These are phyloP conservation scores for Drosophila neotestacea DNA, from an alignment of 2,888 invertebrate species.

Conservation along the genomic window DNA sequence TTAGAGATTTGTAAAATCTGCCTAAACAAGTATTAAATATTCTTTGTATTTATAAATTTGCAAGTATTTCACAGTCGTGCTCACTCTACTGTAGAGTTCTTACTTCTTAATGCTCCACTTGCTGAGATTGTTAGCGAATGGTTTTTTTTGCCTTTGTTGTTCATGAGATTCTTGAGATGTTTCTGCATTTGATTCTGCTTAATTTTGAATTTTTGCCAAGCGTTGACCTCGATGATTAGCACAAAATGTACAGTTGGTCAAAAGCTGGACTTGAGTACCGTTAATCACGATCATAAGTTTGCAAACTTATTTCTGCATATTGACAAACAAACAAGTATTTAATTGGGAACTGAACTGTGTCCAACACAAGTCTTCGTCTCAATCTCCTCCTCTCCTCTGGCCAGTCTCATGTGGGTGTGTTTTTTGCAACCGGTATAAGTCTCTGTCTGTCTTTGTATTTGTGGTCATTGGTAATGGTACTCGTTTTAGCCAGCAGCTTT, in stretches of 20 bases:
- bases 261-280: constrained; percentile 6
- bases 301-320: constrained; percentile 25
- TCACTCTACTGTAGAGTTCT: background rate
- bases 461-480: constrained; percentile 43
- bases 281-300: constrained; percentile 27
- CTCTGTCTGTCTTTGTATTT: constrained; percentile 12
- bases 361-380: background rate
- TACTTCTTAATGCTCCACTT: constrained; percentile 6
- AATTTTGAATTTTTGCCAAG: constrained; percentile 10
- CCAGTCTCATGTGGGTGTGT: constrained; percentile 41
- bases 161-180: background rate
- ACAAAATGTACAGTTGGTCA: constrained; percentile 27
- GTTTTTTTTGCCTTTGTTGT: constrained; percentile 37
- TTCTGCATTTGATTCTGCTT: background rate
- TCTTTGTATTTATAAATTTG: too few species aligned
- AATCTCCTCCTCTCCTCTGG: background rate
- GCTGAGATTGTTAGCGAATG: constrained; percentile 14
- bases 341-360: constrained; percentile 14
- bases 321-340: constrained; percentile 5
- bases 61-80: background rate
- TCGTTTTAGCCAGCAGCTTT: constrained; percentile 46
- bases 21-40: too few species aligned
- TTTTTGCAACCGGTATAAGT: constrained; percentile 24
- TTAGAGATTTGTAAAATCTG: background rate
- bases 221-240: constrained; percentile 40